phyloP scores from a whole-genome alignment of 1,140 invertebrate species.

The Drosophila parabipectinata region DNA sequence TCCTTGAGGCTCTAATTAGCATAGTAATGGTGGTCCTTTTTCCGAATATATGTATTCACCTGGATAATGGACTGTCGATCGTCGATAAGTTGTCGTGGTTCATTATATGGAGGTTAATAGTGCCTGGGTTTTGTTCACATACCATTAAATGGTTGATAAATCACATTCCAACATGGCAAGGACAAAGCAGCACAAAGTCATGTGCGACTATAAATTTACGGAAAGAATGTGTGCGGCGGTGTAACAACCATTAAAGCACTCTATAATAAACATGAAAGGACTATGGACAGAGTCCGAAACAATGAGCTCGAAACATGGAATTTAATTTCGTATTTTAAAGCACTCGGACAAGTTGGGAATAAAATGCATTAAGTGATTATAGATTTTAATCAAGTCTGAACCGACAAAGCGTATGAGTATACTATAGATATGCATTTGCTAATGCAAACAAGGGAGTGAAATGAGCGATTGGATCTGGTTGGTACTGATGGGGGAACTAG shows the following conservation, averaged over 20 bases:
- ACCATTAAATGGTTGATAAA: slow-evolving; percentile 44
- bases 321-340: not conserved
- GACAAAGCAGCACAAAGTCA: slow-evolving; percentile 34
- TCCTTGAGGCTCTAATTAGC: slow-evolving; percentile 19
- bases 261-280: slow-evolving; percentile 18
- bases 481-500: slow-evolving; percentile 17
- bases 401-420: not conserved
- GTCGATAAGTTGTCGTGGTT: slow-evolving; percentile 15
- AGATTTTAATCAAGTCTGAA: slow-evolving; percentile 1
- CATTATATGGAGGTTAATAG: slow-evolving; percentile 26
- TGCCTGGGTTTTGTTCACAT: slow-evolving; percentile 14
- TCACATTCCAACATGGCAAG: slow-evolving; percentile 25
- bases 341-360: no score
- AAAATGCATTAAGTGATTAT: not conserved
- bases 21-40: not conserved
- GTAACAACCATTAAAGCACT: slow-evolving; percentile 25
- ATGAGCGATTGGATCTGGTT: slow-evolving; percentile 35
- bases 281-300: not conserved
- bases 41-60: not conserved
- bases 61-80: slow-evolving; percentile 20
- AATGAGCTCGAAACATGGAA: not conserved
- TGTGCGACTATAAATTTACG: slow-evolving; percentile 36
- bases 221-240: slow-evolving; percentile 18
- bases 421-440: slow-evolving; percentile 34
- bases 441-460: slow-evolving; percentile 35